Evolutionary conservation across 2,888 invertebrate species (phyloP).

Genomic region (Ypsolopha sequella): DNA sequence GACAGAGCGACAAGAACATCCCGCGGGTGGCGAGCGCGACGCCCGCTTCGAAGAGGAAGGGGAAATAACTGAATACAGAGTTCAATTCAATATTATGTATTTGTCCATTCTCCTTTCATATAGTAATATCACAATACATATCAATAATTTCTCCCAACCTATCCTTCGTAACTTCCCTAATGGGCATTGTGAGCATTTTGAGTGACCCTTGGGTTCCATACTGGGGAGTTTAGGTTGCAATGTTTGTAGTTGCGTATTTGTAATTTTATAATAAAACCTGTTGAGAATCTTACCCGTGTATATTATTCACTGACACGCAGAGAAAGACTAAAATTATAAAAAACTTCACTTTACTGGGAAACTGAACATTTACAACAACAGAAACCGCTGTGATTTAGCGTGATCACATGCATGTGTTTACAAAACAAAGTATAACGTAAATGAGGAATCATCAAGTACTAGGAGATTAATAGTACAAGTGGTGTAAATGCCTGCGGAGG

Average conservation of each 20-base stretch:
- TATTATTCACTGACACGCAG: background rate
- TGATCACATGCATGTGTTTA: background rate
- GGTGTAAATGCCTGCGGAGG: background rate
- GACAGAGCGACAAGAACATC: slow-evolving; percentile 38
- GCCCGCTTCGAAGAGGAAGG: slow-evolving; percentile 62
- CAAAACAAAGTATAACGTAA: background rate
- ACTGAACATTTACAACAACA: slow-evolving; percentile 33
- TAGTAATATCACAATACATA: slow-evolving; percentile 67
- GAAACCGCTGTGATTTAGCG: slow-evolving; percentile 8
- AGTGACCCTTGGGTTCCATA: slow-evolving; percentile 15
- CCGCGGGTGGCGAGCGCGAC: slow-evolving; percentile 54
- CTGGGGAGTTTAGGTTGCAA: slow-evolving; percentile 22
- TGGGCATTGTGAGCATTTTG: slow-evolving; percentile 13
- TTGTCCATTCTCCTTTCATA: slow-evolving; percentile 58
- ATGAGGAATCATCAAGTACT: background rate
- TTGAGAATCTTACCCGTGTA: slow-evolving; percentile 1
- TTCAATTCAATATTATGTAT: slow-evolving; percentile 57
- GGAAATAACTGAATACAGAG: slow-evolving; percentile 56
- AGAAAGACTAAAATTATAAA: slow-evolving; percentile 14
- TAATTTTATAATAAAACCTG: slow-evolving; percentile 55
- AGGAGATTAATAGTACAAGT: background rate
- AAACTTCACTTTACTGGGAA: slow-evolving; percentile 14
- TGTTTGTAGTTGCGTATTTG: slow-evolving; percentile 44
- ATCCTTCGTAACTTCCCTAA: background rate
- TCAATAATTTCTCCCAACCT: slow-evolving; percentile 23